Base-by-base conservation (phyloP, 2,888 invertebrate genomes). In the Adelphocoris suturalis region DNA sequence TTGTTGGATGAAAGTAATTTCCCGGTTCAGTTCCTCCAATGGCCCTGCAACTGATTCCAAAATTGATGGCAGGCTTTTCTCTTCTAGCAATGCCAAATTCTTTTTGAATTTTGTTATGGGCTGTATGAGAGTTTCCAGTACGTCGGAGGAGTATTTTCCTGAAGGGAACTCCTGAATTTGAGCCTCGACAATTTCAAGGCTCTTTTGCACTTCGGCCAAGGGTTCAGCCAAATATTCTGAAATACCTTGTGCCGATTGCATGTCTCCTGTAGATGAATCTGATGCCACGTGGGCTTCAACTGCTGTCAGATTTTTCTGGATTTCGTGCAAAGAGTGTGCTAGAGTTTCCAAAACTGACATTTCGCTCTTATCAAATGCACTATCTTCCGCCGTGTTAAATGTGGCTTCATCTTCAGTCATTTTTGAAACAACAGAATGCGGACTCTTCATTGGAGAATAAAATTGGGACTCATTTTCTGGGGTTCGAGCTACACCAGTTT, bases 151-250 rank as follows among this genome's bases (percentile, higher is more conserved):
- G 48, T 92, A 92, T 16, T 92, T 92, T 5, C 92, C 91, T 57
- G 92, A 91, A 61, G 91, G 91, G 52, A 92, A 91, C 88, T 91
- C 91, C 61, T 90, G 90, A 28, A 94, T 93, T 90, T 94, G 94
- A 90, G 94, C 93, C 23, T 94, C 94, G 91, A 94, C 91, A 90
- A 93, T 92, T 91, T 94, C 94, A 52, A 95, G 92, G 28, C 94
- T 94, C 86, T 93, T 93, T 92, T 95, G 94, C 86, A 95, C 95
- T 93, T 95, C 95, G 90, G 94, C 94, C n/a, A 96, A 93, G 0
- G 96, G 94, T 90, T 94, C 93, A 0, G 93, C 93, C 88, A 94
- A 91, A 0, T 93, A 93, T 90, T 94, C 94, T 28, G 94, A 80
- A 28, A 94, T 92, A 3, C 92, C 89, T 19, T 91, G 84, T 16